Evolutionary conservation across 2,888 invertebrate species (phyloP).

Genomic region (Eumerus sabulonum): DNA sequence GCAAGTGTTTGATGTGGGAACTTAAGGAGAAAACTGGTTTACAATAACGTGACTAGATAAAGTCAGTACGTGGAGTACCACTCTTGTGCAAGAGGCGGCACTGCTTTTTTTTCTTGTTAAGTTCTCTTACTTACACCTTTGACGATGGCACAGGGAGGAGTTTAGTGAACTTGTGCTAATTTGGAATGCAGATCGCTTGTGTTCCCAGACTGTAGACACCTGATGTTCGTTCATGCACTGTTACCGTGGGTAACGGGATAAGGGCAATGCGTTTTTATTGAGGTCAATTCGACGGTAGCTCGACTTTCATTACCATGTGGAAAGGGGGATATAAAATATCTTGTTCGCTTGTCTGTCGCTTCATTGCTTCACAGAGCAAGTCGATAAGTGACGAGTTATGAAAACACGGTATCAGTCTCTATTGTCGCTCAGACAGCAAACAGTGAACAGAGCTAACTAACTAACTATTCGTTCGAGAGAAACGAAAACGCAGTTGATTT

Average conservation of each 20-base stretch:
- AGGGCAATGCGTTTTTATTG: constrained; percentile 41
- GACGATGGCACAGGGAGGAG: constrained; percentile 14
- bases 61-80: constrained; percentile 63
- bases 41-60: constrained; percentile 48
- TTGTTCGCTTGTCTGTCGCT: too few relatives aligned
- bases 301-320: constrained; percentile 42
- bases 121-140: constrained; percentile 1
- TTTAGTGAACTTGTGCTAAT: constrained; percentile 55
- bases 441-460: neutral
- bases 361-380: constrained; percentile 44
- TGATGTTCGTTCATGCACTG: constrained; percentile 28
- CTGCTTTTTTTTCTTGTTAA: constrained; percentile 43
- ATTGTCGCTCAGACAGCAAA: neutral
- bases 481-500: neutral
- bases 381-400: constrained; percentile 27
- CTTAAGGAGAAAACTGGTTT: constrained; percentile 57
- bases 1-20: constrained; percentile 36
- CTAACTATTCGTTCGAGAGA: neutral
- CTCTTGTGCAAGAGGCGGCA: constrained; percentile 40
- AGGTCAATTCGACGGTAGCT: constrained; percentile 58
- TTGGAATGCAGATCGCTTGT: constrained; percentile 43
- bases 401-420: constrained; percentile 30
- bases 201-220: constrained; percentile 57
- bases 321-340: constrained; percentile 1
- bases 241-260: too few relatives aligned